A percentile compares a stretch with the other conserved stretches of the same genome.
Evolutionary conservation across 2,888 invertebrate genomes (phyloP).

Genomic region (Tipula helvola): DNA sequence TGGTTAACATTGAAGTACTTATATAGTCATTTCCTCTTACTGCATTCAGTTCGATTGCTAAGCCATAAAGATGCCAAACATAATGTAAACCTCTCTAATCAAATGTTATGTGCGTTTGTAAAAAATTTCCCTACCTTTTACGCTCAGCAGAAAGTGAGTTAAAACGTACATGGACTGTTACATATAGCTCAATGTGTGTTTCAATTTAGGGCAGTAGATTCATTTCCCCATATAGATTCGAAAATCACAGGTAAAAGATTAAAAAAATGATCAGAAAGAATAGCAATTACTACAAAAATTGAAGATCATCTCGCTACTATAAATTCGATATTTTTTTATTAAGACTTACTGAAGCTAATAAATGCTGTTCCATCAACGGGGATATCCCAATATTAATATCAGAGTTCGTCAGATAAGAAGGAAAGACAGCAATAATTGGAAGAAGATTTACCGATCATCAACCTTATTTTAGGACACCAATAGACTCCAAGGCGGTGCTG

Average conservation of each 20-base stretch:
- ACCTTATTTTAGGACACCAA: neutral
- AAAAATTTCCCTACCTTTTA: neutral
- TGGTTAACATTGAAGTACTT: constrained; percentile 14
- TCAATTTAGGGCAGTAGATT: neutral
- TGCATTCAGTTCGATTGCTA: neutral
- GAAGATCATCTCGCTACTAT: neutral
- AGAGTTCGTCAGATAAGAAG: neutral
- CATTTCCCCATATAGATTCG: neutral
- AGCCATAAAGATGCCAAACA: neutral
- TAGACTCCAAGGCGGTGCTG: neutral
- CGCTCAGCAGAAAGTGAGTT: neutral
- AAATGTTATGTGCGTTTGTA: neutral
- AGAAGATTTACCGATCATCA: neutral
- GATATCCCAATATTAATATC: neutral
- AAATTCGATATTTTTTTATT: neutral
- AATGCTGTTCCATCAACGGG: no score
- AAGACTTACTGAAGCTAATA: neutral
- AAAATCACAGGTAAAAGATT: neutral
- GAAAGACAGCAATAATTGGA: neutral
- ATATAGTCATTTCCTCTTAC: no score
- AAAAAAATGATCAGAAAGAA: neutral
- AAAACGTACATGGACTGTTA: neutral
- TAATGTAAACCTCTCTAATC: no score
- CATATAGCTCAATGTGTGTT: neutral
- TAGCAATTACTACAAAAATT: no score